These are phyloP conservation scores for Oligia latruncula DNA, from an alignment of 2,888 invertebrate species.

Conservation along the genomic window DNA sequence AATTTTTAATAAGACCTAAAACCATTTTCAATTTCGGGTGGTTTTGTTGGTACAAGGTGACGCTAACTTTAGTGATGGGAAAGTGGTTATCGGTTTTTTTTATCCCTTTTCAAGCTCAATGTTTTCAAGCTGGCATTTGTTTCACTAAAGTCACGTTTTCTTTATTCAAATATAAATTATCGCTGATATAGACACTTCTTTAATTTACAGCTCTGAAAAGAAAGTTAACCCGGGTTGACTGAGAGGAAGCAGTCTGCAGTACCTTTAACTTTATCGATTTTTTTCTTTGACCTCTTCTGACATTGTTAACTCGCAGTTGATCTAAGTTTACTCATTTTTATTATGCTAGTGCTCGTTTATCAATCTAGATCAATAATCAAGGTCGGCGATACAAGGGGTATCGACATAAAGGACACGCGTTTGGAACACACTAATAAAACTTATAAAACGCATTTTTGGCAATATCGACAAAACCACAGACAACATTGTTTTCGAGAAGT, in stretches of 20 bases:
- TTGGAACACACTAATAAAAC: background rate
- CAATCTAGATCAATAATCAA: background rate
- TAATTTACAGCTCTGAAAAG: background rate
- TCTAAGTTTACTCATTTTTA: background rate
- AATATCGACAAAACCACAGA: conserved; percentile 39
- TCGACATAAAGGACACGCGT: background rate
- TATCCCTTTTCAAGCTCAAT: background rate
- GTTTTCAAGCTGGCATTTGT: conserved; percentile 20
- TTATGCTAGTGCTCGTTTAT: background rate
- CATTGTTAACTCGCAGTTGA: background rate
- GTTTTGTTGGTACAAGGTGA: conserved; percentile 73
- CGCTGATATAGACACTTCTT: background rate
- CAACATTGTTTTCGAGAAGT: conserved; percentile 1
- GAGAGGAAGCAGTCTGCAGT: background rate
- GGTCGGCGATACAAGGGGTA: no score
- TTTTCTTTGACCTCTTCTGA: background rate
- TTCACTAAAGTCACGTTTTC: conserved; percentile 20
- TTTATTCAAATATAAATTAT: conserved; percentile 11
- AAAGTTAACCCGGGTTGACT: background rate
- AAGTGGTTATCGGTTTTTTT: conserved; percentile 37
- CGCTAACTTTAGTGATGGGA: conserved; percentile 70
- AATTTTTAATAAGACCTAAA: conserved; percentile 10
- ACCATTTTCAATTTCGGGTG: conserved; percentile 15
- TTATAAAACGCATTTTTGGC: background rate
- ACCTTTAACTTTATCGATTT: conserved; percentile 32